Evolutionary conservation across 2,113 vertebrate genomes (phyloP), one percentile per base, ranked within the genome.

Genomic region (Cyprinus carpio): DNA sequence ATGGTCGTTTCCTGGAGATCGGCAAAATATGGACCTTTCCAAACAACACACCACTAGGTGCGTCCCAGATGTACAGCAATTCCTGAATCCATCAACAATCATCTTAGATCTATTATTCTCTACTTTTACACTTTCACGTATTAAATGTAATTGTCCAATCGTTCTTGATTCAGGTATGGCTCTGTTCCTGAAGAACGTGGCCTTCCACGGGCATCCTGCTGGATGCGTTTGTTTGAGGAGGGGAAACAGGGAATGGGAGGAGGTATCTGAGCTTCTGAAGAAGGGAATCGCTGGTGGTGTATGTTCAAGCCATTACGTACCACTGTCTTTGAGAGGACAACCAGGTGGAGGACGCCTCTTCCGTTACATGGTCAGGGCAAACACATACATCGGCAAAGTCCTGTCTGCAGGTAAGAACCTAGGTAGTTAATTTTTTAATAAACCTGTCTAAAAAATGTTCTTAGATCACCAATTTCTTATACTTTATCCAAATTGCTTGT

Each of bases 281-380:
- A 92, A 93, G 1, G 98, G 98, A 84, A 98, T 99, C 82, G 71
- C 54, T 3, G 92, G 91, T 0, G 96, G 97, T 0, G 96, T 97
- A n/a, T 15, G 98, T 99, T 15, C 94, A 94, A n/a, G 86, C 98
- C 98, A 5, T 92, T 99, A 7, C 94, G 81, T 81, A 94, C 95
- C 83, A 98, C 97, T 0, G 94, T 96, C 64, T 99, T 99, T 78
- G 71, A 84, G 72, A 95, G 95, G 87, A 92, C n/a, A n/a, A 94
- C 43, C 93, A 93, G 8, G 96, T 98, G 81, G 98, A 99, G 90
- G 94, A 95, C 1, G 98, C 98, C 0, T n/a, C n/a, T 99, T 99
- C 93, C 95, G 98, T 89, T 98, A 95, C 92, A 99, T 99, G 98
- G 98, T 29, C 98, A 99, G 93, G 98, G 98, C 75, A 99, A 96